These are phyloP conservation scores for Drosophila triauraria DNA, from an alignment of 1,140 invertebrate species.

Conservation along the genomic window DNA sequence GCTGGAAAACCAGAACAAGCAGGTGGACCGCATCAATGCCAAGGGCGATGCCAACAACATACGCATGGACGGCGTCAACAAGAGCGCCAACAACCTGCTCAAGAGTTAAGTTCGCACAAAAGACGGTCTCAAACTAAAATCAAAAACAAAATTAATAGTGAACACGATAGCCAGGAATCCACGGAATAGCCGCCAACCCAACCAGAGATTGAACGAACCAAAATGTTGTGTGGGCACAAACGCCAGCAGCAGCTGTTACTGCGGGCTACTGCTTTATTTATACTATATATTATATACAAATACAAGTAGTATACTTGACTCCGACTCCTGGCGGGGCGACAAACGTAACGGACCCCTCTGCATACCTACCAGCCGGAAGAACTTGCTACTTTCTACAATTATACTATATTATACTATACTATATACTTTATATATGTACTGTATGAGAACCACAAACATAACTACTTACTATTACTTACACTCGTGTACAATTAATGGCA, in stretches of 20 bases:
- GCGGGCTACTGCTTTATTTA: constrained; percentile 48
- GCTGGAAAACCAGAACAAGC: constrained; percentile 98
- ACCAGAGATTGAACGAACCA: constrained; percentile 35
- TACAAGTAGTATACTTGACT: constrained; percentile 39
- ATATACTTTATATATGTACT: constrained; percentile 16
- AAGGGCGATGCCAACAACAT: constrained; percentile 94
- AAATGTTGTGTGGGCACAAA: constrained; percentile 75
- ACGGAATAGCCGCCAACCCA: constrained; percentile 19
- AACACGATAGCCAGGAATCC: constrained; percentile 29
- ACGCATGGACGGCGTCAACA: constrained; percentile 91
- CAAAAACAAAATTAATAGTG: constrained; percentile 27
- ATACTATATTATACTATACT: constrained; percentile 22
- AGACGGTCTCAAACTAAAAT: constrained; percentile 15
- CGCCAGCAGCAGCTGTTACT: constrained; percentile 4
- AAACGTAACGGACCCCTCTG: constrained; percentile 42
- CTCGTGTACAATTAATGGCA: constrained; percentile 48
- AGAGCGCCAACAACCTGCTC: constrained; percentile 90
- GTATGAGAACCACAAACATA: constrained; percentile 28
- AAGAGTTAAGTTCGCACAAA: constrained; percentile 86
- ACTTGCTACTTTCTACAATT: constrained; percentile 54
- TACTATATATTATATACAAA: constrained; percentile 52
- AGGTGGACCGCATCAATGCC: constrained; percentile 98
- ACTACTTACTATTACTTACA: constrained; percentile 55
- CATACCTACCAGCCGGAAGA: constrained; percentile 45
- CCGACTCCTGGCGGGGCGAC: constrained; percentile 28